Evolutionary conservation across 2,113 vertebrate species (phyloP).

Genomic region (Nothocercus nigrocapillus): DNA sequence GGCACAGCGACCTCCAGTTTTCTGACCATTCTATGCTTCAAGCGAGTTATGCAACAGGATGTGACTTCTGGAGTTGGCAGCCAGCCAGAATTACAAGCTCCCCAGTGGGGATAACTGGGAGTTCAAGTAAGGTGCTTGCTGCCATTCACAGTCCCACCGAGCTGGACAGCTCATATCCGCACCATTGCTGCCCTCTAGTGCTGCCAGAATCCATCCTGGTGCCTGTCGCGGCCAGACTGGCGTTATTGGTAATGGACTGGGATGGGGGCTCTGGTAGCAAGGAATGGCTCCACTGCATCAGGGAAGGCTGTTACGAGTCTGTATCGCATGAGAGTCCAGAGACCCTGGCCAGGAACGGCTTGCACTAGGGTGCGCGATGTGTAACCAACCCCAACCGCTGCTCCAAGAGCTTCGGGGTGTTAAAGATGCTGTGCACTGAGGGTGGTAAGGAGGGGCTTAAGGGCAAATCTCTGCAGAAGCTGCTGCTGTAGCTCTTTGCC

Average conservation of each 20-base stretch:
- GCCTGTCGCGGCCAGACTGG: neutral
- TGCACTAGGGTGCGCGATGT: neutral
- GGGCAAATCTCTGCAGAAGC: too few species aligned
- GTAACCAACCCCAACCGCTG: neutral
- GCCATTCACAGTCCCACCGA: neutral
- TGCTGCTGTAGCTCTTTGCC: neutral
- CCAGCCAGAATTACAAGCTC: neutral
- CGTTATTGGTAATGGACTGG: neutral
- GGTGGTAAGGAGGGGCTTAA: neutral
- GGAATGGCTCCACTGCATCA: neutral
- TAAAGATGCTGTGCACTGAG: neutral
- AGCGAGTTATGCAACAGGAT: neutral
- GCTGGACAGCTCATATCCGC: neutral
- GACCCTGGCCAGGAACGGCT: neutral
- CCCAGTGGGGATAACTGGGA: neutral
- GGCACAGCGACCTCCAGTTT: neutral
- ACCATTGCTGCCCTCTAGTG: conserved; percentile 5
- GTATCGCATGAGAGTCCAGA: neutral
- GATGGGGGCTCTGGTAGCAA: neutral
- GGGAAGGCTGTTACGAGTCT: neutral
- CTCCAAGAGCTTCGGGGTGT: neutral
- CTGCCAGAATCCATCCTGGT: neutral
- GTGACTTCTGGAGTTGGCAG: neutral
- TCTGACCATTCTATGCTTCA: neutral
- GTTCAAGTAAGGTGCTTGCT: fast-evolving